Conservation (phyloP, 2,797 vertebrate genomes). For the Betta splendens region DNA sequence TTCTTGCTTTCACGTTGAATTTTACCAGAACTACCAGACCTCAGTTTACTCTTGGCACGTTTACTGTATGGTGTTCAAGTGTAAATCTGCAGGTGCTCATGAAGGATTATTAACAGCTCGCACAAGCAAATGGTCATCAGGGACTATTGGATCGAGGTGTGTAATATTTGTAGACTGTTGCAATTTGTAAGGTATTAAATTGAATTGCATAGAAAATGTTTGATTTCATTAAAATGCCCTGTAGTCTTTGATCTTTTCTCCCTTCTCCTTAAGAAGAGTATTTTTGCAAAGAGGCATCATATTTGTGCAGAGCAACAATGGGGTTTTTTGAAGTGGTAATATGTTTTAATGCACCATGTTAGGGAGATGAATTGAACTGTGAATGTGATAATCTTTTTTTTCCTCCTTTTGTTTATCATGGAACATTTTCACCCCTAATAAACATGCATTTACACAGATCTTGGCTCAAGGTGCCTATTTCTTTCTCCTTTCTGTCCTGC, state of each 20-base stretch:
- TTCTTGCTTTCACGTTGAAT: conserved; percentile 37
- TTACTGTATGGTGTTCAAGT: conserved; percentile 34
- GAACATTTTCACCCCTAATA: conserved; percentile 79
- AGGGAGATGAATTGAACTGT: conserved; percentile 76
- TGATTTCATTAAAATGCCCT: conserved; percentile 5
- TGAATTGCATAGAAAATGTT: conserved; percentile 17
- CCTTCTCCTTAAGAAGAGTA: conserved; percentile 36
- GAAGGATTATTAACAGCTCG: conserved; percentile 19
- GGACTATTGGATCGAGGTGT: background rate
- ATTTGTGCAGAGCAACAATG: conserved; percentile 52
- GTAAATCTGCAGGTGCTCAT: conserved; percentile 32
- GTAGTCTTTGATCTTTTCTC: conserved; percentile 8
- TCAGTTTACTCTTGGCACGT: conserved; percentile 51
- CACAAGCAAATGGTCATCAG: conserved; percentile 21
- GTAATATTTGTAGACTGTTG: conserved; percentile 30
- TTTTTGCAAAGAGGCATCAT: conserved; percentile 66
- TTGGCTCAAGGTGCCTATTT: conserved; percentile 39
- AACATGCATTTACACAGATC: conserved; percentile 74
- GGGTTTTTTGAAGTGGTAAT: conserved; percentile 51
- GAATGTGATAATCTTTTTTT: conserved; percentile 68
- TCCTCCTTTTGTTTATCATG: conserved; percentile 66
- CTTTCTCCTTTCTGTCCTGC: no score
- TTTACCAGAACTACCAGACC: conserved; percentile 56
- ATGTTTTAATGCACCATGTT: conserved; percentile 57
- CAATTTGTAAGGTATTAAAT: conserved; percentile 37